Percentiles rank a stretch among this genome's conserved stretches.
Evolutionary conservation across 2,113 vertebrate genomes (phyloP).

Genomic region (Cyphomyrus discorhynchus): DNA sequence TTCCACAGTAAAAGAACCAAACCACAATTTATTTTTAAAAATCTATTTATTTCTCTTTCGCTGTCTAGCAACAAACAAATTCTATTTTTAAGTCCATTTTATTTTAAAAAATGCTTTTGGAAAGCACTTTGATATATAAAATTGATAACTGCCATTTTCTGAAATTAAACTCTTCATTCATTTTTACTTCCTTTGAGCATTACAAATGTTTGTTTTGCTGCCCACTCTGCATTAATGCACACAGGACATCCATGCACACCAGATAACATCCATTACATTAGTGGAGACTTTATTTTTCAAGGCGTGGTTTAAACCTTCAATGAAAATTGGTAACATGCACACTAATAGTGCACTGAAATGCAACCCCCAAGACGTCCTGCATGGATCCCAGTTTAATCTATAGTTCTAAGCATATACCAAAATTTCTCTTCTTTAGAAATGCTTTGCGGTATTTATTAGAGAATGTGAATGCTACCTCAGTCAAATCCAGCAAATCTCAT

Average conservation of each 20-base stretch:
- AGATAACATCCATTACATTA: background rate
- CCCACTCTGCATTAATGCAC: background rate
- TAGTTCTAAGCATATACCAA: background rate
- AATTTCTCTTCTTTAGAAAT: background rate
- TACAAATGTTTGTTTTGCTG: background rate
- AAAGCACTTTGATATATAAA: background rate
- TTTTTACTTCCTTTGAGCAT: background rate
- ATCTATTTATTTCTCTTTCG: background rate
- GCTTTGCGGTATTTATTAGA: background rate
- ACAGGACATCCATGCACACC: background rate
- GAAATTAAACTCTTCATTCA: background rate
- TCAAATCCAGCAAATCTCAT: background rate
- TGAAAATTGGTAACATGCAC: background rate
- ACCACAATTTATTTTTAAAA: background rate
- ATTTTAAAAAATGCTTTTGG: background rate
- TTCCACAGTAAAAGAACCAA: background rate
- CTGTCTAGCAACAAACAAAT: background rate
- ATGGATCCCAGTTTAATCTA: background rate
- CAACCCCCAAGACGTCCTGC: background rate
- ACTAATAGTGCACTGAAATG: background rate
- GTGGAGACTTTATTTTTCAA: background rate
- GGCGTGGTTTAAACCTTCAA: background rate
- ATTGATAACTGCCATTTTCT: background rate
- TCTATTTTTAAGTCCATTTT: background rate
- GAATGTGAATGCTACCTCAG: background rate